Percentiles rank a stretch among this genome's conserved stretches.
Conservation (phyloP, 2,113 vertebrate species). For the Chaetura pelagica region DNA sequence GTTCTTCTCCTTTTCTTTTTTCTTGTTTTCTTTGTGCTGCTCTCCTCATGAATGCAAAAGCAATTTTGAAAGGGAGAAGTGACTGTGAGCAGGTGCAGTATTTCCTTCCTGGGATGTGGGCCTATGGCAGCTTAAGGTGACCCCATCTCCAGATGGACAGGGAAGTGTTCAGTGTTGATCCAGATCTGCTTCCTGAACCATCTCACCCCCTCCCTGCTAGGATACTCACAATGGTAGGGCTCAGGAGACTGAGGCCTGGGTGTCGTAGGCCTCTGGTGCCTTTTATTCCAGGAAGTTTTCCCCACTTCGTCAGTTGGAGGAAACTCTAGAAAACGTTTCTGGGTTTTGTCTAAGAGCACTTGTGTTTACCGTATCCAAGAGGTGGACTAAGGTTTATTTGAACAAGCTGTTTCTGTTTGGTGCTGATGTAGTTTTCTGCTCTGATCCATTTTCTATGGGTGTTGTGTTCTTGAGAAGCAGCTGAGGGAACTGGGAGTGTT, state of each 20-base stretch:
- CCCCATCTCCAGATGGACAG: accelerated
- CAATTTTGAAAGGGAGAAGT: background rate
- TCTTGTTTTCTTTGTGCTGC: background rate
- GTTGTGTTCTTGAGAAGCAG: background rate
- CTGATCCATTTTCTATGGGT: background rate
- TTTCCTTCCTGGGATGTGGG: background rate
- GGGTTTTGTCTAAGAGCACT: background rate
- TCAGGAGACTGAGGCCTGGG: accelerated
- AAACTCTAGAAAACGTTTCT: background rate
- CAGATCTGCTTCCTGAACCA: background rate
- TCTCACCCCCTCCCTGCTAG: accelerated
- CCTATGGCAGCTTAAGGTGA: background rate
- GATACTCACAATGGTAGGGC: accelerated
- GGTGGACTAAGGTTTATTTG: background rate
- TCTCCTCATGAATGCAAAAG: background rate
- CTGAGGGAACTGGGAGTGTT: too few relatives aligned
- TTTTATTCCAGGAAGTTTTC: background rate
- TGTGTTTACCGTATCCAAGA: background rate
- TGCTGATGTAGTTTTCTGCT: background rate
- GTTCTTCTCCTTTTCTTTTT: background rate
- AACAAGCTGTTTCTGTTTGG: background rate
- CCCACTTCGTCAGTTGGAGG: accelerated
- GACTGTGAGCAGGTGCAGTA: background rate
- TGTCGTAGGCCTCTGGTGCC: background rate
- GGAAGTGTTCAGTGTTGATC: background rate